Percentiles rank a stretch among this genome's conserved stretches.
Evolutionary conservation across 2,888 invertebrate genomes (phyloP).

Genomic region (Zhuqinia jingwanae): DNA sequence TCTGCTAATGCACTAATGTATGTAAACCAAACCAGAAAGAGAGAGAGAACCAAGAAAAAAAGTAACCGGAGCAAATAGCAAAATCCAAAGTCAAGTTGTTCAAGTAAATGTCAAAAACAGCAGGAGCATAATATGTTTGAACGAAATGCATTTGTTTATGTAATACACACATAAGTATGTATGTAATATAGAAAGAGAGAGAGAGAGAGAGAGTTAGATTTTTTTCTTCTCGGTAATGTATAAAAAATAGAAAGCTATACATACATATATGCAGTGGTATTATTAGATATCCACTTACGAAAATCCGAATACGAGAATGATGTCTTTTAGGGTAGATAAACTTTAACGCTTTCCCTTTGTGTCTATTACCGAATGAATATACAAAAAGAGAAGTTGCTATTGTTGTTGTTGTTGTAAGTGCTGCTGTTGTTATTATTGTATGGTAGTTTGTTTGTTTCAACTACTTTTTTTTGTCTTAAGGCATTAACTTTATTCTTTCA

Average conservation of each 20-base stretch:
- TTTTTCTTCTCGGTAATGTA: no score
- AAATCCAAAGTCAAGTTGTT: constrained; percentile 67
- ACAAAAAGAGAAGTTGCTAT: background rate
- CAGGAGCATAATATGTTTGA: constrained; percentile 67
- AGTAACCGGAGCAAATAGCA: constrained; percentile 44
- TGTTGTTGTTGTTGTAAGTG: background rate
- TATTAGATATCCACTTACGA: background rate
- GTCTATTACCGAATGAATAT: background rate
- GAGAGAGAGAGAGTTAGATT: no score
- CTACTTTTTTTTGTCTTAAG: constrained; percentile 13
- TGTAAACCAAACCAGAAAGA: constrained; percentile 37
- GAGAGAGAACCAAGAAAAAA: constrained; percentile 25
- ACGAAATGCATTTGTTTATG: constrained; percentile 58
- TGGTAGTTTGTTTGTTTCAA: constrained; percentile 15
- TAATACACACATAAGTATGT: background rate
- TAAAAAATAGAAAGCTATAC: background rate
- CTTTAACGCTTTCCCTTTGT: constrained; percentile 2
- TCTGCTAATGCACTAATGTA: constrained; percentile 28
- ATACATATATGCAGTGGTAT: background rate
- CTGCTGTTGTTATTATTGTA: no score
- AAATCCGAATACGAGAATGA: constrained; percentile 30
- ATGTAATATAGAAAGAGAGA: constrained; percentile 6
- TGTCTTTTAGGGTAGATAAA: constrained; percentile 35
- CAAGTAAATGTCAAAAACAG: constrained; percentile 67
- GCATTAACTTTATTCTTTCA: constrained; percentile 50